Conservation (phyloP, 2,888 invertebrate genomes). For the Pammene fasciana region DNA sequence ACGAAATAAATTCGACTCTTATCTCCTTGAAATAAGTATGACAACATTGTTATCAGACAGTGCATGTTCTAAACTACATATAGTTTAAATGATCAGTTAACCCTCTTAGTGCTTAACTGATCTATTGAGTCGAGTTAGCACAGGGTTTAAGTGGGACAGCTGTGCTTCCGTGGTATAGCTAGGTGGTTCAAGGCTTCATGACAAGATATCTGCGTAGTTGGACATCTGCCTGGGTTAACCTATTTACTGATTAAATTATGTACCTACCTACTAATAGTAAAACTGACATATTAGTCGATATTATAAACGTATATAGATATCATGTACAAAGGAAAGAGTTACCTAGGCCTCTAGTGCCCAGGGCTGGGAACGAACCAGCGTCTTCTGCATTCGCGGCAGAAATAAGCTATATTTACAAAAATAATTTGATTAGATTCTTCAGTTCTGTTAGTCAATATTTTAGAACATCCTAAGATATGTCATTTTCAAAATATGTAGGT, state of each 20-base stretch:
- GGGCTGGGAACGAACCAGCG: too few species aligned
- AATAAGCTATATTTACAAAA: too few species aligned
- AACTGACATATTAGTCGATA: too few species aligned
- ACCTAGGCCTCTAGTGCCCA: too few species aligned
- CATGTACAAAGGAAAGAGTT: too few species aligned
- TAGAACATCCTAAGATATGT: too few species aligned
- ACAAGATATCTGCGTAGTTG: background rate
- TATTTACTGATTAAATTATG: background rate
- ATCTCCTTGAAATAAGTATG: conserved; percentile 4
- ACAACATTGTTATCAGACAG: background rate
- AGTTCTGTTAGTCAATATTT: too few species aligned
- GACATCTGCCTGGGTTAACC: background rate
- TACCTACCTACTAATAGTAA: too few species aligned
- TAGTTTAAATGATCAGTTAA: conserved; percentile 30
- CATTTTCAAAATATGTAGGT: too few species aligned
- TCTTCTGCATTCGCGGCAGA: too few species aligned
- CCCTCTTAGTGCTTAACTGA: conserved; percentile 34
- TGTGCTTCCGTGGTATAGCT: conserved; percentile 18
- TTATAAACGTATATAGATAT: too few species aligned
- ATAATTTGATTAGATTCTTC: too few species aligned
- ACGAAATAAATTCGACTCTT: conserved; percentile 6
- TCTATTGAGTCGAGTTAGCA: conserved; percentile 36
- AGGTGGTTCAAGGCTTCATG: conserved; percentile 21
- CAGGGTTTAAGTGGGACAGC: conserved; percentile 17
- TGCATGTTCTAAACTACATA: conserved; percentile 16